Base-by-base conservation (phyloP, 2,888 invertebrate genomes). In the Trissolcus brochymenae region DNA sequence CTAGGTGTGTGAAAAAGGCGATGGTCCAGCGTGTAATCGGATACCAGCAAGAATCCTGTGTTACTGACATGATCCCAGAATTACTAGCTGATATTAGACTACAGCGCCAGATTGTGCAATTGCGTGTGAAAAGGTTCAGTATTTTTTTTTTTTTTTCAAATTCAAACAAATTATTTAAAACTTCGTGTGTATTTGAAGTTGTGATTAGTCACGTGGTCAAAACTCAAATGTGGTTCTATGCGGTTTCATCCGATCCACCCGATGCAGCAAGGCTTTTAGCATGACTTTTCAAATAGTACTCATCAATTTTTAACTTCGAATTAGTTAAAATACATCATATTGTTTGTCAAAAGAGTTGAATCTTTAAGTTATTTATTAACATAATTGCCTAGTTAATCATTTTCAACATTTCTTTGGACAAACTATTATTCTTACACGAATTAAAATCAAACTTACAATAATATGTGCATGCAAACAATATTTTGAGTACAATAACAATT, bases 31-130 rank as follows among this genome's bases (percentile, higher is more conserved):
- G 83, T 87, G 87, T 88, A 90, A 91, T 90, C 91, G 90, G 89
- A 96, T 96, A 96, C 93, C 96, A 95, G 93, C 93, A 92, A 93
- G 94, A 93, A 96, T 93, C 92, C 96, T 95, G 96, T 94, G 94
- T 84, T 85, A 90, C 88, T 89, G 87, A 90, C 90, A 90, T 86
- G 88, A 91, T 92, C 95, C 95, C 95, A 95, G 95, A 96, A 97
- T 97, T 98, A 97, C 97, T 96, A 96, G 96, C 96, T 98, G 97
- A 98, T 98, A 98, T 97, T 97, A 95, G 92, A 91, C 91, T 91
- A 90, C 88, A 85, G 79, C 80, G 86, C 87, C 86, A 82, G 86
- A 85, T 84, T 82, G 84, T 84, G 84, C 83, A 79, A 79, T 83
- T 80, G 80, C 75, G 59, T 78, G 79, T 35, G 79, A 46, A 55